These are phyloP conservation scores for Callorhinus ursinus DNA, from an alignment of 2,113 vertebrate species.

Conservation along the genomic window DNA sequence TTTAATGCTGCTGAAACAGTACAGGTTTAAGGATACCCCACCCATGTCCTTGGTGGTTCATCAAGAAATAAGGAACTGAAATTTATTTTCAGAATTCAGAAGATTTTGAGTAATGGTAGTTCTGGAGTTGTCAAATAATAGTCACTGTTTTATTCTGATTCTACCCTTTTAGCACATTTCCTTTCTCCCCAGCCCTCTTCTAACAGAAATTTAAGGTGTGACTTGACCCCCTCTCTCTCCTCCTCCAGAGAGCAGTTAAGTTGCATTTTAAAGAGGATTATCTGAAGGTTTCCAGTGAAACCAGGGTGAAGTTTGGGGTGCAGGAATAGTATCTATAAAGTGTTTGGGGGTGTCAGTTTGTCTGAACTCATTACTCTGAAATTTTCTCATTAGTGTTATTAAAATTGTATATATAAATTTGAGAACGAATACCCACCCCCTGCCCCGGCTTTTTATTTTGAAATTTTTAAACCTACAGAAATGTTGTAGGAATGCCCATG, in stretches of 20 bases:
- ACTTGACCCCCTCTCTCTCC: background rate
- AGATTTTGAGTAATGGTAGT: background rate
- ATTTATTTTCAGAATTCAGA: background rate
- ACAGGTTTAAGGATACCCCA: background rate
- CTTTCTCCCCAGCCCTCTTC: background rate
- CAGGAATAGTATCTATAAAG: background rate
- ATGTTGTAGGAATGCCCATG: background rate
- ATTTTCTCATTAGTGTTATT: conserved; percentile 7
- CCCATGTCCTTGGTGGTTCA: background rate
- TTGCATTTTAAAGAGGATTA: background rate
- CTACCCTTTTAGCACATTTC: background rate
- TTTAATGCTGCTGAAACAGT: background rate
- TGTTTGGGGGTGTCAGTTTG: background rate
- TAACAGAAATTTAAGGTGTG: background rate
- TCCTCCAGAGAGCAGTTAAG: background rate
- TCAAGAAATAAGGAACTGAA: background rate
- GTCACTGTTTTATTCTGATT: background rate
- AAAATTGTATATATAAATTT: conserved; percentile 17
- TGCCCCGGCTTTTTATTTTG: background rate
- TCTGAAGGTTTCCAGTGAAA: background rate
- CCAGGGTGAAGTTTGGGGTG: background rate
- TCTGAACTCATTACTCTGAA: background rate
- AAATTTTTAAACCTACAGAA: background rate
- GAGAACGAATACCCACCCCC: background rate
- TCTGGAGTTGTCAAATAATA: background rate